Evolutionary conservation across 2,113 vertebrate species (phyloP), one percentile per base, ranked within the genome.

Genomic region (Pangasianodon hypophthalmus): DNA sequence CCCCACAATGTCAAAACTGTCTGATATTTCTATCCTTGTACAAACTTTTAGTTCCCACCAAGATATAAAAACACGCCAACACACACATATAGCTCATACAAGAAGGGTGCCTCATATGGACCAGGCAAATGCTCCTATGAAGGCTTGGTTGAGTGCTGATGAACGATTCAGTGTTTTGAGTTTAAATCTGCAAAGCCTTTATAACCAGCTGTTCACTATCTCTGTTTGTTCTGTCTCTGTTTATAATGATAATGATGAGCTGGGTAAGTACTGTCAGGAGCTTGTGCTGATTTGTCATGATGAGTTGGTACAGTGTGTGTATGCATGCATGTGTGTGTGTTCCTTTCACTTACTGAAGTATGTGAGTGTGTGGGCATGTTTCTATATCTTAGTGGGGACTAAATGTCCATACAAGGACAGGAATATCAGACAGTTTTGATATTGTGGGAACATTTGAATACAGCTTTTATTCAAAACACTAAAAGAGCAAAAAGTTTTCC

Each of bases 161-260:
- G 14, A 8, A 44, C 19, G 9, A 50, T 29, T 64, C 26, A 26
- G 64, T 67, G 29, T 71, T 71, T 71, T 71, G 69, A 24, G 13
- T 87, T 87, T 87, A 3, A 14, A 24, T n/a, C 16, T 29, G 64
- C 32, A 46, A 21, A 37, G 41, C 6, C 16, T 50, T 64, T 67
- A 24, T 87, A 46, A 80, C 56, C 54, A 21, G 3, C 21, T 16
- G n/a, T 60, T 58, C 69, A 52, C n/a, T 32, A 16, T 41, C 37
- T 64, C 56, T 71, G 77, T 86, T 85, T 73, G 77, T 86, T 58
- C 83, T 50, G 79, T 46, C 46, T 79, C 58, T 87, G 81, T 71
- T 24, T 84, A 37, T 37, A 37, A 37, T 37, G 37, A 37, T 81
- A 89, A 85, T 81, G 71, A 56, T 73, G 62, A 73, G 85, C 80